phyloP scores from a whole-genome alignment of 2,888 invertebrate species.

The Cheilosia grossa region DNA sequence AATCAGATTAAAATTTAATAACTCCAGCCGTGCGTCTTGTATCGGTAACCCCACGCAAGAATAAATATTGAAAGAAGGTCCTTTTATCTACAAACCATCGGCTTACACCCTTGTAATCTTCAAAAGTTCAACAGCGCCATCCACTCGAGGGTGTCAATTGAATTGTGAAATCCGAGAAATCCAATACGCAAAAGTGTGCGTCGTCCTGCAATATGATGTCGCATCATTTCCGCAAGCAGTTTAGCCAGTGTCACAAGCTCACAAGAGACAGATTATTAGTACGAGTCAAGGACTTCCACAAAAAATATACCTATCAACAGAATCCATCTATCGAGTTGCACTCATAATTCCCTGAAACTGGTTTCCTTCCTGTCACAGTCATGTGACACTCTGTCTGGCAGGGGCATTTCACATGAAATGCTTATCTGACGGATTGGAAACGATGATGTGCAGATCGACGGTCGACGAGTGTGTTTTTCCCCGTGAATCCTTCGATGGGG shows the following conservation, averaged over 20 bases:
- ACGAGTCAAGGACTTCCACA: conserved; percentile 45
- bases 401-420: conserved; percentile 53
- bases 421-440: conserved; percentile 68
- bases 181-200: conserved; percentile 70
- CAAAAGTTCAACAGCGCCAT: conserved; percentile 20
- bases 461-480: conserved; percentile 28
- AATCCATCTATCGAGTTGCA: conserved; percentile 57
- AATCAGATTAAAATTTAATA: conserved; percentile 72
- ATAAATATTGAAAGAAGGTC: conserved; percentile 43
- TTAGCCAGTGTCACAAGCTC: conserved; percentile 38
- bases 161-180: conserved; percentile 74
- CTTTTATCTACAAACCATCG: conserved; percentile 48
- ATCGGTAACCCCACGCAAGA: conserved; percentile 20
- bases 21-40: conserved; percentile 45
- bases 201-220: conserved; percentile 53
- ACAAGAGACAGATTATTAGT: conserved; percentile 49
- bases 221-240: conserved; percentile 53
- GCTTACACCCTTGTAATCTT: conserved; percentile 68
- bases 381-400: conserved; percentile 67
- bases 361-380: conserved; percentile 73
- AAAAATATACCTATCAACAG: conserved; percentile 34
- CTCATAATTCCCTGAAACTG: conserved; percentile 68
- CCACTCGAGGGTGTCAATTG: conserved; percentile 64
- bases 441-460: neutral
- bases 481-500: conserved; percentile 11